Percentiles rank a stretch among this genome's conserved stretches.
Evolutionary conservation across 2,888 invertebrate genomes (phyloP).

Genomic region (Diarsia mendica): DNA sequence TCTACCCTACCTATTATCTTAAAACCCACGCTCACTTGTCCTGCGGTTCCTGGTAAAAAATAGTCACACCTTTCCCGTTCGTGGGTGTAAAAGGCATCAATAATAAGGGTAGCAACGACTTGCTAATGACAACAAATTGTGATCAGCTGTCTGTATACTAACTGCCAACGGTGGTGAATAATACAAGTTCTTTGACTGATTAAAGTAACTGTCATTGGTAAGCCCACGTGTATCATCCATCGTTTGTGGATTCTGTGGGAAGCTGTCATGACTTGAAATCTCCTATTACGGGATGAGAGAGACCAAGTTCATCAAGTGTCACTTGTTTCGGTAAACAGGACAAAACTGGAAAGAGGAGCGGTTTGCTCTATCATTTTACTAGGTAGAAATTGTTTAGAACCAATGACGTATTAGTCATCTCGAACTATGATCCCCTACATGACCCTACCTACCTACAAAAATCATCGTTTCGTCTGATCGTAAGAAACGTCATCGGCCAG

Average conservation of each 20-base stretch:
- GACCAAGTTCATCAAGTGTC: neutral
- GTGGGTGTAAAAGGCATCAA: conserved; percentile 13
- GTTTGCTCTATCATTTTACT: neutral
- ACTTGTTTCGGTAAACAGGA: neutral
- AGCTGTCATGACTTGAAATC: conserved; percentile 8
- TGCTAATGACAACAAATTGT: conserved; percentile 19
- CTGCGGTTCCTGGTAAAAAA: conserved; percentile 5
- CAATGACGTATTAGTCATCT: neutral
- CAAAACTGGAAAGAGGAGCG: too few species aligned
- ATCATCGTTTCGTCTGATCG: neutral
- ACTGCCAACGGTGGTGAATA: neutral
- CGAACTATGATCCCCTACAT: neutral
- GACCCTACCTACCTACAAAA: neutral
- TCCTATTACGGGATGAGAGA: neutral
- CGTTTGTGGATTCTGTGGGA: neutral
- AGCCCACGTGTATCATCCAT: neutral
- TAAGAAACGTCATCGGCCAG: conserved; percentile 4
- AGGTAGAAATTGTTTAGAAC: neutral
- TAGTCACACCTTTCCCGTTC: conserved; percentile 5
- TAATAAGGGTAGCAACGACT: conserved; percentile 15
- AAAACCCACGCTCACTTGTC: neutral
- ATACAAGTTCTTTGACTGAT: conserved; percentile 7
- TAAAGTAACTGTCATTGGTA: conserved; percentile 7
- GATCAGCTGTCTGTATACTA: conserved; percentile 4
- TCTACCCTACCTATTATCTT: neutral